These are phyloP conservation scores for Brotogeris chrysoptera DNA, from an alignment of 2,797 vertebrate species.

Conservation along the genomic window DNA sequence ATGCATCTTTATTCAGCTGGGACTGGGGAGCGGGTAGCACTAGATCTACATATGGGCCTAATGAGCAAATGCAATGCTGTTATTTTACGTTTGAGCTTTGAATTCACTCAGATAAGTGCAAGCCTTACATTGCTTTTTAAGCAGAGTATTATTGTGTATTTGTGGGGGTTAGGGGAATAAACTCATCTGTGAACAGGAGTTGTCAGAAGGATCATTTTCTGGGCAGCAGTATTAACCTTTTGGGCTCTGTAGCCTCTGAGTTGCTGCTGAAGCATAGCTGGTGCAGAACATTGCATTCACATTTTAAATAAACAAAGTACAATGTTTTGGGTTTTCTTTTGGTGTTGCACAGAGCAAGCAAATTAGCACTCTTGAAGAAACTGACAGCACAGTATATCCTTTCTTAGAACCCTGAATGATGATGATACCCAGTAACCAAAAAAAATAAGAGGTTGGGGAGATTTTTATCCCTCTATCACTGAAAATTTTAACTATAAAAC, in stretches of 20 bases:
- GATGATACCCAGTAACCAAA: not conserved
- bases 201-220: not conserved
- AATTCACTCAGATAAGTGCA: not conserved
- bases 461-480: not conserved
- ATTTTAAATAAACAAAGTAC: no score
- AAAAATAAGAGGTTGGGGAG: not conserved
- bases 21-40: not conserved
- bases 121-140: not conserved
- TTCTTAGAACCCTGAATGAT: not conserved
- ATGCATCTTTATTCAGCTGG: not conserved
- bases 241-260: not conserved
- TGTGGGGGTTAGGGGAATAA: not conserved
- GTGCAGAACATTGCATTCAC: not conserved
- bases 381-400: not conserved
- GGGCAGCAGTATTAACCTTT: not conserved
- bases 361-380: not conserved
- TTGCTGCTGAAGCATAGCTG: not conserved
- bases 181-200: not conserved
- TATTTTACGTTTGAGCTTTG: not conserved
- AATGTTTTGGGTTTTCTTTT: not conserved
- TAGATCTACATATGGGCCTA: not conserved
- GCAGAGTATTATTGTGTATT: not conserved
- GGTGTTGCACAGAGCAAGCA: not conserved
- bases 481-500: not conserved
- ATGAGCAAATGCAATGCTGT: not conserved